A percentile compares a stretch with the other conserved stretches of the same genome.
phyloP scores from a whole-genome alignment of 1,140 invertebrate genomes.

The Solen grandis region DNA sequence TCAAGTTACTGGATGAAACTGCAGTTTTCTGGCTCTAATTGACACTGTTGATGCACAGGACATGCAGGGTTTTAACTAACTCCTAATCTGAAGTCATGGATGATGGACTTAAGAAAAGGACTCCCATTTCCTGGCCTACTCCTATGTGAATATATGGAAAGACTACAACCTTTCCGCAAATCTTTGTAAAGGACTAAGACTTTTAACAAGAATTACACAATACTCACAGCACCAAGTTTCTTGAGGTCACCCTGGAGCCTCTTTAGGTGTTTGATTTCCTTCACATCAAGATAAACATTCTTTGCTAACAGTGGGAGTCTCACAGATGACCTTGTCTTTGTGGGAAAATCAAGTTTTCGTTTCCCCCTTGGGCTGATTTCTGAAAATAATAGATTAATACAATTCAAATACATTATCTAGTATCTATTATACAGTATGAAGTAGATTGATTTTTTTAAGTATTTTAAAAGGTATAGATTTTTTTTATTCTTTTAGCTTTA shows the following conservation, averaged over 20 bases:
- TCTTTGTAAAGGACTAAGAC: neutral
- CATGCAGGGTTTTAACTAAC: neutral
- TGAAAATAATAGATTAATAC: constrained; percentile 12
- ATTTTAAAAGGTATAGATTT: too few relatives aligned
- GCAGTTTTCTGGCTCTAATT: neutral
- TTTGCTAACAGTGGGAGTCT: constrained; percentile 64
- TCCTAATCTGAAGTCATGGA: neutral
- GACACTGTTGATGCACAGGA: neutral
- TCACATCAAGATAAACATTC: constrained; percentile 66
- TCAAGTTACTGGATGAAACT: too few relatives aligned
- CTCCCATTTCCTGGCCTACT: neutral
- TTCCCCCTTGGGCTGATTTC: constrained; percentile 60
- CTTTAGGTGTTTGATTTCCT: constrained; percentile 56
- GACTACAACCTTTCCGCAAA: neutral
- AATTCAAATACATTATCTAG: neutral
- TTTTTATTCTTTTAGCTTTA: too few relatives aligned
- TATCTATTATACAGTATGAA: too few relatives aligned
- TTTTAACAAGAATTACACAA: neutral
- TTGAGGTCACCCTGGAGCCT: constrained; percentile 59
- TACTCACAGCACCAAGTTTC: constrained; percentile 68
- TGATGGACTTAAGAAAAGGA: neutral
- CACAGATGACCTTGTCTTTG: constrained; percentile 35
- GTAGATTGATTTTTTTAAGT: too few relatives aligned
- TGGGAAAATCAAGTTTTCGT: constrained; percentile 61
- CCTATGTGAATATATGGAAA: neutral